A percentile compares a stretch with the other conserved stretches of the same genome.
Evolutionary conservation across 2,888 invertebrate genomes (phyloP).

Genomic region (Plebejus anna): DNA sequence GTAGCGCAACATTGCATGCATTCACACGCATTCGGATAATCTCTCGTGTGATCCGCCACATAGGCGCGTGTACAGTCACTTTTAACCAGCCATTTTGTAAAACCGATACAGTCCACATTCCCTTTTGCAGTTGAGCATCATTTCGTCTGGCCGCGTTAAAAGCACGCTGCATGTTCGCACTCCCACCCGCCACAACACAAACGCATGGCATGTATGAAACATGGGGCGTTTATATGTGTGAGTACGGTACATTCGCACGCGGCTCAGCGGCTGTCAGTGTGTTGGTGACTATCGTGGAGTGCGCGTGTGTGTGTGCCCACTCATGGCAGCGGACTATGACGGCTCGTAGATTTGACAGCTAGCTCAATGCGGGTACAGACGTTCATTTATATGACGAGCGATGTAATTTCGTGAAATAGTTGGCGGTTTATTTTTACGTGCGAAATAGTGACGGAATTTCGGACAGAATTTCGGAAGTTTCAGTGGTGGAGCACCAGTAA

Average conservation of each 20-base stretch:
- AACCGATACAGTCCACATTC: slow-evolving; percentile 65
- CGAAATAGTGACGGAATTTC: slow-evolving; percentile 50
- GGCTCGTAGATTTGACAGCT: slow-evolving; percentile 81
- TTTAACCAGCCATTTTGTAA: slow-evolving; percentile 71
- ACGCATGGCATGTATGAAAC: slow-evolving; percentile 68
- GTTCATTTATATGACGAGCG: slow-evolving; percentile 73
- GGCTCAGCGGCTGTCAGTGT: slow-evolving; percentile 76
- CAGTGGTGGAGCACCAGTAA: slow-evolving; percentile 40
- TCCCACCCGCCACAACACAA: slow-evolving; percentile 74
- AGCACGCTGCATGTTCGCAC: slow-evolving; percentile 78
- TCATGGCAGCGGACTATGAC: slow-evolving; percentile 80
- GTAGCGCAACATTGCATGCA: slow-evolving; percentile 65
- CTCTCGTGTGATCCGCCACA: slow-evolving; percentile 73
- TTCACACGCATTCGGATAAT: slow-evolving; percentile 77
- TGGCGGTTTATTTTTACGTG: slow-evolving; percentile 63
- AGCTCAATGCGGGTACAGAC: slow-evolving; percentile 80
- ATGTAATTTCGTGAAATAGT: slow-evolving; percentile 71
- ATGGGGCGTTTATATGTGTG: slow-evolving; percentile 56
- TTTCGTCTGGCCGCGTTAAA: slow-evolving; percentile 76
- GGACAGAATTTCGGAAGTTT: slow-evolving; percentile 38
- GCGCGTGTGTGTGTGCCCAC: slow-evolving; percentile 71
- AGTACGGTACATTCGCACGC: slow-evolving; percentile 67
- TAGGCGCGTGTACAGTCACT: slow-evolving; percentile 59
- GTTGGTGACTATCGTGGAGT: slow-evolving; percentile 67
- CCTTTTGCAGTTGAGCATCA: slow-evolving; percentile 72